Evolutionary conservation across 2,113 vertebrate species (phyloP).

Genomic region (Addax nasomaculatus): DNA sequence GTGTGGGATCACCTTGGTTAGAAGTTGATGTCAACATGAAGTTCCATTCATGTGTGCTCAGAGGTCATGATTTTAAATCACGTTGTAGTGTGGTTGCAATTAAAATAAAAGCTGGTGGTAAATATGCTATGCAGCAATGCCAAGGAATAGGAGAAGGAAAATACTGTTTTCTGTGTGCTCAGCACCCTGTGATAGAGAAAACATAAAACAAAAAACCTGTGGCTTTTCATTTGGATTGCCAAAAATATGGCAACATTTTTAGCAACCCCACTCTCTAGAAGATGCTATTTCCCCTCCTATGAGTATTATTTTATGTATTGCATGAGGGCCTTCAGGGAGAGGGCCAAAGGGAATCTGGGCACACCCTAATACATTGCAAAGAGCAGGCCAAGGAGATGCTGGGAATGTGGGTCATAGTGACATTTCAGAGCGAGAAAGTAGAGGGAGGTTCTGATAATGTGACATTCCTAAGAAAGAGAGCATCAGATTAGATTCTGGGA

Average conservation of each 20-base stretch:
- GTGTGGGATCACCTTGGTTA: background rate
- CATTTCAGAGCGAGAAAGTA: background rate
- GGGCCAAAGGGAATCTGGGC: background rate
- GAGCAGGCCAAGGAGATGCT: background rate
- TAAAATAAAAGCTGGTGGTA: background rate
- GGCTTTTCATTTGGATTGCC: background rate
- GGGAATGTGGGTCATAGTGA: background rate
- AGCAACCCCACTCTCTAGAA: background rate
- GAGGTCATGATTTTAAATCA: background rate
- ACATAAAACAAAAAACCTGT: background rate
- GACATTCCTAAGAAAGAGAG: background rate
- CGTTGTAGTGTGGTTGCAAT: background rate
- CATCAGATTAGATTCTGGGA: background rate
- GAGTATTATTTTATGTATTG: background rate
- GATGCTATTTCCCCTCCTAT: background rate
- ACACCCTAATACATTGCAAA: background rate
- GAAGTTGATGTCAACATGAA: background rate
- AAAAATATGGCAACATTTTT: background rate
- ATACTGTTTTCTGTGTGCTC: background rate
- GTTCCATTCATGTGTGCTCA: background rate
- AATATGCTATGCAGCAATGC: accelerated
- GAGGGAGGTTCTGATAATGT: background rate
- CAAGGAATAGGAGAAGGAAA: background rate
- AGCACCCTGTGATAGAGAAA: background rate
- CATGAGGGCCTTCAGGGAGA: background rate